A percentile compares a stretch with the other conserved stretches of the same genome.
phyloP scores from a whole-genome alignment of 2,888 invertebrate species.

The Pollenia amentaria region DNA sequence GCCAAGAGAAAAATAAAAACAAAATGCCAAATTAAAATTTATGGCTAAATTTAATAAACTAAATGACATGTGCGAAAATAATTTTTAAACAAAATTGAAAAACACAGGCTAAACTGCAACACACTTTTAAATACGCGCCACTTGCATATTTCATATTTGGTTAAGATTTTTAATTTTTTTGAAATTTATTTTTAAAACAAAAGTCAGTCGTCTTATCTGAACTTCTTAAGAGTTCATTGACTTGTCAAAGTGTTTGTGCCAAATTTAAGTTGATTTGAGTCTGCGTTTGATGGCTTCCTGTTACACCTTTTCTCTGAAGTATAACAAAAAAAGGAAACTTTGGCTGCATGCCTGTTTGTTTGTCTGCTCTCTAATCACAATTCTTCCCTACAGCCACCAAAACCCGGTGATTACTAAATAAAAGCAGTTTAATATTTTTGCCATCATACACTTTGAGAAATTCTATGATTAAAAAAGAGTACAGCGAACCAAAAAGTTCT shows the following conservation, averaged over 20 bases:
- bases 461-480: neutral
- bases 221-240: slow-evolving; percentile 46
- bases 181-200: neutral
- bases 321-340: neutral
- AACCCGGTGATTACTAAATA: slow-evolving; percentile 28
- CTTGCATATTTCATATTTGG: slow-evolving; percentile 12
- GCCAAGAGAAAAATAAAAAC: neutral
- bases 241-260: slow-evolving; percentile 16
- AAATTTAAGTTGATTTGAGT: neutral
- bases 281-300: slow-evolving; percentile 60
- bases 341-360: slow-evolving; percentile 27
- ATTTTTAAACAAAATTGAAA: slow-evolving; percentile 16
- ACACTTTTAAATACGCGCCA: slow-evolving; percentile 3
- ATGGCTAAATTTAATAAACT: slow-evolving; percentile 55
- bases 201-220: neutral
- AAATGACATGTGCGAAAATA: slow-evolving; percentile 55
- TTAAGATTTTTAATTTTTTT: neutral
- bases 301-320: slow-evolving; percentile 49
- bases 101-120: neutral
- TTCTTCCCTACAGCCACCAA: slow-evolving; percentile 8
- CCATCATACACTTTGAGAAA: slow-evolving; percentile 26
- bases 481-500: neutral
- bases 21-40: slow-evolving; percentile 61
- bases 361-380: slow-evolving; percentile 34
- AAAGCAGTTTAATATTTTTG: slow-evolving; percentile 30